Evolutionary conservation across 2,113 vertebrate species (phyloP), one percentile per base, ranked within the genome.

Genomic region (Aptenodytes forsteri): DNA sequence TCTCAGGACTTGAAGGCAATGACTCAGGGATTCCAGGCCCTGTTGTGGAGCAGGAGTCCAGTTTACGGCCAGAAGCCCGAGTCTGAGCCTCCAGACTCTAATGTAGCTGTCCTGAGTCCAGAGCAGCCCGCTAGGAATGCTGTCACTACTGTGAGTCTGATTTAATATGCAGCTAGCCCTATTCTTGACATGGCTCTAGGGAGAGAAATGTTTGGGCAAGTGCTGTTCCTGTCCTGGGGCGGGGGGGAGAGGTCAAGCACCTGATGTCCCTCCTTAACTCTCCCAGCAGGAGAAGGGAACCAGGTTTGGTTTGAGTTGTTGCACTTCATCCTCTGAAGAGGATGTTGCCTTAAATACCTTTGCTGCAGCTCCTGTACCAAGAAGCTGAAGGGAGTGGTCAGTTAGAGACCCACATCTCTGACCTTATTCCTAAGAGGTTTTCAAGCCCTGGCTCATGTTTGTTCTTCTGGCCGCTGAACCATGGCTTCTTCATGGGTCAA

Each of bases 11-110:
- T 46, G 55, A n/a, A 93, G 78, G 95, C 75, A 69, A 4, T 97
- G 96, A 97, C 96, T 97, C 95, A 94, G 95, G 95, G 87, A 83
- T 97, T 97, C 75, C 62, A 50, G 69, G 27, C 73, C 1, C 2
- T 66, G 70, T 32, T 80, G 75, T 70, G 66, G 62, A 94, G 66
- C 47, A 32, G 58, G 38, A 84, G 62, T 36, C 47, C 38, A 21
- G 50, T 70, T 73, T 16, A 26, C 2, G 4, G 40, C 46, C 55
- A 52, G 79, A 30, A 84, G 49, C 13, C 15, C 9, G 29, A 83
- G 46, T 11, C 14, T 10, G 46, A 85, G 56, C 69, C 52, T 95
- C 18, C 36, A 56, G 62, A 65, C 67, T 59, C 9, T 11, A 17
- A 7, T 34, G 52, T 54, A 27, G 56, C 42, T 89, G 50, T 83